Evolutionary conservation across 1,140 invertebrate species (phyloP).

Genomic region (Paracyclopina nana): DNA sequence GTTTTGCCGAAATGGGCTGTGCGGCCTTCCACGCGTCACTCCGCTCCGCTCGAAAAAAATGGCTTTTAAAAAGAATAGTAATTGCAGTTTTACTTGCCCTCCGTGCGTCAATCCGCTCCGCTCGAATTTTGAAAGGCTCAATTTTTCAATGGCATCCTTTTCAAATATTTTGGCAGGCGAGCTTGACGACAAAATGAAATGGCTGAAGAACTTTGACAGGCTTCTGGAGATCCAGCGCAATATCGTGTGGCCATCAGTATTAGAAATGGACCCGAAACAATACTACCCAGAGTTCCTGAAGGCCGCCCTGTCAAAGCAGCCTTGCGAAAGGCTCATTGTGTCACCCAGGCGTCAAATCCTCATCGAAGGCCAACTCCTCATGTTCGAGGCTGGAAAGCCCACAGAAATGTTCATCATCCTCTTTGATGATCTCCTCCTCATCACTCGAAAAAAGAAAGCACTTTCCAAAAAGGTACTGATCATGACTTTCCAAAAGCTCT

Average conservation of each 20-base stretch:
- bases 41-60: too few relatives aligned
- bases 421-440: slow-evolving; percentile 47
- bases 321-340: slow-evolving; percentile 44
- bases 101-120: too few relatives aligned
- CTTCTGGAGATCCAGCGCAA: slow-evolving; percentile 44
- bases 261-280: slow-evolving; percentile 40
- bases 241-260: slow-evolving; percentile 42
- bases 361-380: slow-evolving; percentile 37
- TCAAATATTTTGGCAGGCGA: slow-evolving; percentile 31
- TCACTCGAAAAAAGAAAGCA: slow-evolving; percentile 41
- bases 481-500: not conserved
- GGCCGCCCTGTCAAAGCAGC: slow-evolving; percentile 36
- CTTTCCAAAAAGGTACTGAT: slow-evolving; percentile 34
- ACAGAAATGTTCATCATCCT: slow-evolving; percentile 41
- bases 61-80: too few relatives aligned
- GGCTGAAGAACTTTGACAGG: slow-evolving; percentile 48
- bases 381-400: slow-evolving; percentile 36
- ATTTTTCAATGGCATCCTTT: too few relatives aligned
- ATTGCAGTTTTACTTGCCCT: too few relatives aligned
- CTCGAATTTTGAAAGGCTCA: too few relatives aligned
- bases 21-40: too few relatives aligned
- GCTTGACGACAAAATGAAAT: slow-evolving; percentile 47
- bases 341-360: slow-evolving; percentile 38
- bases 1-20: too few relatives aligned
- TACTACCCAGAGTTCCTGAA: slow-evolving; percentile 39